Evolutionary conservation across 2,888 invertebrate genomes (phyloP), one percentile per base, ranked within the genome.

Genomic region (Phlogophora meticulosa): DNA sequence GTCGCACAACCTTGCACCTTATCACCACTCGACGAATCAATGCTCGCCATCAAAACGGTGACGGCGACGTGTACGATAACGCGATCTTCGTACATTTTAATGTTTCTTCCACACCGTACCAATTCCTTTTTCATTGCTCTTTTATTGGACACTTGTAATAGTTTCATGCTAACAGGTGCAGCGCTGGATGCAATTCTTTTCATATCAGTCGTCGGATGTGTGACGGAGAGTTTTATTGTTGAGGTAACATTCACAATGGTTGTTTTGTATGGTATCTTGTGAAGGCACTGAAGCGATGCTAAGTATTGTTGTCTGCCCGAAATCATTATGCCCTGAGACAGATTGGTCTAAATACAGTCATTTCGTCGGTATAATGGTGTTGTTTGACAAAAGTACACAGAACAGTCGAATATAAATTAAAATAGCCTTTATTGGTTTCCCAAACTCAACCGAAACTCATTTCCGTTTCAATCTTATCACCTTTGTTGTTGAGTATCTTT

Each of bases 1-100:
- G 69, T 67, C 77, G 48, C 64, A 7, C 63, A 76, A 51, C 72
- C 80, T 80, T 78, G 71, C 48, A 15, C 55, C 59, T 82, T 82
- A 81, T 83, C 81, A 65, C 58, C 36, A 68, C 63, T 72, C 58
- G 45, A 36, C 46, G 20, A 43, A 63, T 62, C 60, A 77, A 72
- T 66, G 43, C 32, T 58, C 42, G 45, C 49, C 66, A 78, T 61
- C 60, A 49, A 58, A 60, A 65, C 57, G 43, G 65, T 43, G 15
- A 51, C 34, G 28, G n/a, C 10, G 38, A 45, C 22, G n/a, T 38
- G 11, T 53, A 45, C 43, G n/a, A 36, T 48, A 40, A 22, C 24
- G n/a, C 36, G 4, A 17, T 43, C 17, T 15, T 17, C 15, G 15
- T 20, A 48, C 2, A 1, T 46, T 43, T 42, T 40, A 24, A 45